Conservation (phyloP, 2,888 invertebrate species). For the Allacma fusca region DNA sequence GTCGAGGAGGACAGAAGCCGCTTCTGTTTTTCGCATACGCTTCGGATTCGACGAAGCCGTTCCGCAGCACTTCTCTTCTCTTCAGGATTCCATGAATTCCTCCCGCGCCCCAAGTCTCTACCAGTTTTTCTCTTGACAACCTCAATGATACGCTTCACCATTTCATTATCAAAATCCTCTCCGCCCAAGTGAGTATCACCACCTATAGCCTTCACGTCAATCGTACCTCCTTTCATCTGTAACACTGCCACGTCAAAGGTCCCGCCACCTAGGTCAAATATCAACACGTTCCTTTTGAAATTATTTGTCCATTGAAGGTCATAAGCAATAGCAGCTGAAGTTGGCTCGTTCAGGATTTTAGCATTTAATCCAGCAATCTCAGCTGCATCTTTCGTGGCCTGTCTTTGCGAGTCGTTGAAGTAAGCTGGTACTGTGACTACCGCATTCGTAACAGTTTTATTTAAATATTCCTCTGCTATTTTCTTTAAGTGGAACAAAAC, state of each 20-base stretch:
- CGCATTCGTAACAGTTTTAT: background rate
- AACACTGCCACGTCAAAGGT: constrained; percentile 40
- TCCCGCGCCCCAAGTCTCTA: constrained; percentile 22
- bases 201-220: background rate
- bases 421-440: constrained; percentile 42
- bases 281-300: background rate
- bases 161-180: constrained; percentile 34
- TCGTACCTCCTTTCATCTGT: background rate
- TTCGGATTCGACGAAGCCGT: background rate
- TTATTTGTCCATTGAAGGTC: constrained; percentile 3
- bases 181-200: constrained; percentile 35
- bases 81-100: background rate
- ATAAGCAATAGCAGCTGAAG: constrained; percentile 36
- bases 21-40: constrained; percentile 36
- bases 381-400: constrained; percentile 39
- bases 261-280: constrained; percentile 42
- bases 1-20: background rate
- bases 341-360: constrained; percentile 39
- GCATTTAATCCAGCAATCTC: constrained; percentile 31
- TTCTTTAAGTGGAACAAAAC: constrained; percentile 23
- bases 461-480: constrained; percentile 25
- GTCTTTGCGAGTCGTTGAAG: constrained; percentile 32
- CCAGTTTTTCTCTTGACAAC: background rate
- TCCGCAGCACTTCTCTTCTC: background rate
- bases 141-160: constrained; percentile 31